These are phyloP conservation scores for Cantharis rufa DNA, from an alignment of 2,888 invertebrate species.

Conservation along the genomic window DNA sequence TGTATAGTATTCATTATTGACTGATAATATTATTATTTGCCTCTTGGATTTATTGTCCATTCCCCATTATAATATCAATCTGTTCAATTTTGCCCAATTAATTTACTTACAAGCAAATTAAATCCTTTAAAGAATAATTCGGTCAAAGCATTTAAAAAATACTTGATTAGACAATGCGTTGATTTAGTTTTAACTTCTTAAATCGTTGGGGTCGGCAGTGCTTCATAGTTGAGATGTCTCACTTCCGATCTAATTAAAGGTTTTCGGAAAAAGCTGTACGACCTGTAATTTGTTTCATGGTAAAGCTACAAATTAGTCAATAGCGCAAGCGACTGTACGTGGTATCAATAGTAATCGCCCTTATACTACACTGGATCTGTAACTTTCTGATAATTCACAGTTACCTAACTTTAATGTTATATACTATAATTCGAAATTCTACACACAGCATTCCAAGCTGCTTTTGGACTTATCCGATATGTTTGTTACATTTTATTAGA, in stretches of 20 bases:
- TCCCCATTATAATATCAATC: no score
- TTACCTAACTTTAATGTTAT: no score
- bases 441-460: neutral
- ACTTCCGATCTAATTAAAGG: neutral
- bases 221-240: neutral
- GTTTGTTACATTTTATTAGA: no score
- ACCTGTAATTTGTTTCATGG: neutral
- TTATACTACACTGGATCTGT: neutral
- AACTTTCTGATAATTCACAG: neutral
- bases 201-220: neutral
- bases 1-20: neutral
- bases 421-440: neutral
- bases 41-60: no score
- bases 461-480: no score
- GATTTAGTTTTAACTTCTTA: neutral
- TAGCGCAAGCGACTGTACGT: neutral
- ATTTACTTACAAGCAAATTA: no score
- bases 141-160: no score
- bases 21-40: no score
- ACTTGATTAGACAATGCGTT: no score
- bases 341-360: neutral
- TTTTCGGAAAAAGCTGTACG: neutral
- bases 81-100: no score
- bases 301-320: neutral
- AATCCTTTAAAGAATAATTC: no score